These are phyloP conservation scores for Corbicula japonica DNA, from an alignment of 2,888 invertebrate genomes.

Conservation along the genomic window DNA sequence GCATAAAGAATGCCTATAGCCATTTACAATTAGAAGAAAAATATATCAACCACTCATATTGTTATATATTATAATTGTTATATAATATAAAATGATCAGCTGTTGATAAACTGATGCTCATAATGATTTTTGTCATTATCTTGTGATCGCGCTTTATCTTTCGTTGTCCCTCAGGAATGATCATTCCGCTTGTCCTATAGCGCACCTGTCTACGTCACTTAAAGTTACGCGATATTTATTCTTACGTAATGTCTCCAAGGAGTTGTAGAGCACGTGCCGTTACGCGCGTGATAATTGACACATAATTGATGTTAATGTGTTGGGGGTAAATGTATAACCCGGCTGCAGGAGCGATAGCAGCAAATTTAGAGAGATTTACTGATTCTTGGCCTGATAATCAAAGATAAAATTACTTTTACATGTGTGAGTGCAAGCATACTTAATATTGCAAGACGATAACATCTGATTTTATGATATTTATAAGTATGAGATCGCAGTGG, in stretches of 20 bases:
- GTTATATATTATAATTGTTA: too few species aligned
- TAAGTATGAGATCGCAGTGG: too few species aligned
- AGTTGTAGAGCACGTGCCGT: constrained; percentile 59
- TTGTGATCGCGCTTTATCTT: constrained; percentile 4
- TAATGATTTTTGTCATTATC: constrained; percentile 20
- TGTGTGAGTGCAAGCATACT: constrained; percentile 50
- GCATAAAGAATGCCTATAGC: too few species aligned
- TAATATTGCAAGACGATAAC: constrained; percentile 50
- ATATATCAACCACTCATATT: too few species aligned
- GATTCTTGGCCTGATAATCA: constrained; percentile 51
- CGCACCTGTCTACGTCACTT: constrained; percentile 63
- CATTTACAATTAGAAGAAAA: too few species aligned
- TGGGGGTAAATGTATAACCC: constrained; percentile 29
- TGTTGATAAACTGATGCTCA: not conserved
- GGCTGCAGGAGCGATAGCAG: constrained; percentile 41
- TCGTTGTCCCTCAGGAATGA: not conserved
- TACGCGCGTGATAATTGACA: constrained; percentile 64
- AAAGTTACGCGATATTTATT: constrained; percentile 39
- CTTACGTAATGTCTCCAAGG: constrained; percentile 58
- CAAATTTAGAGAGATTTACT: constrained; percentile 54
- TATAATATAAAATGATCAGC: constrained; percentile 5
- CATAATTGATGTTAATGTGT: constrained; percentile 68
- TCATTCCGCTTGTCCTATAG: constrained; percentile 17
- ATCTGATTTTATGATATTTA: constrained; percentile 13
- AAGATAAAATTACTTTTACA: constrained; percentile 62